Evolutionary conservation across 2,113 vertebrate species (phyloP).

Genomic region (Tachysurus fulvidraco): DNA sequence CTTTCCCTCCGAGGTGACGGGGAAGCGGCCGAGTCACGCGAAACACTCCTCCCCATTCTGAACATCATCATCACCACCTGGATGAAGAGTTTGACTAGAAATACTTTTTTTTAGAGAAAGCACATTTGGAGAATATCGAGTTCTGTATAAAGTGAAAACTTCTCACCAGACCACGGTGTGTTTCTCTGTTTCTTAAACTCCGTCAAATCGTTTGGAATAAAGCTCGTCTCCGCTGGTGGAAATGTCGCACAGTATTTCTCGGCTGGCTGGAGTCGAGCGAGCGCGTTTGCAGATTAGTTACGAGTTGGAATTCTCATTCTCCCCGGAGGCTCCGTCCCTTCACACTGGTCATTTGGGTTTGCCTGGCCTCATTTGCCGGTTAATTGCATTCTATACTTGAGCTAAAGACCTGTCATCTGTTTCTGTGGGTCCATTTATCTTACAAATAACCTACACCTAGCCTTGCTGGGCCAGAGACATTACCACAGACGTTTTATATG

Average conservation of each 20-base stretch:
- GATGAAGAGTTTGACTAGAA: background rate
- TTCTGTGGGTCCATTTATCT: constrained; percentile 79
- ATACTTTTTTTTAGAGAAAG: background rate
- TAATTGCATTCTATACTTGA: constrained; percentile 82
- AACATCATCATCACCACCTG: background rate
- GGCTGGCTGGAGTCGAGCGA: constrained; percentile 58
- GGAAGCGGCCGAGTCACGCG: constrained; percentile 1
- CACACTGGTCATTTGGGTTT: constrained; percentile 73
- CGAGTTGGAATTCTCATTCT: constrained; percentile 65
- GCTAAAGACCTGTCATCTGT: constrained; percentile 82
- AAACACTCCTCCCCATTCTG: constrained; percentile 5
- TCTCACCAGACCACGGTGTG: background rate
- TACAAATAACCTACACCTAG: constrained; percentile 75
- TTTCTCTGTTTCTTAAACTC: constrained; percentile 35
- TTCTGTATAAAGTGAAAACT: background rate
- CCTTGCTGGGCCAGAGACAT: constrained; percentile 64
- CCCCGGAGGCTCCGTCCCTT: constrained; percentile 67
- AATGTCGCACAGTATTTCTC: constrained; percentile 66
- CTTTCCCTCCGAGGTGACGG: background rate
- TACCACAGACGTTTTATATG: constrained; percentile 37
- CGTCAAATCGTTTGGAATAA: constrained; percentile 56
- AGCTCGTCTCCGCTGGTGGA: constrained; percentile 61
- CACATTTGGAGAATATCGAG: background rate
- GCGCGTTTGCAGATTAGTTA: constrained; percentile 66
- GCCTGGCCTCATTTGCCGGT: constrained; percentile 80